Evolutionary conservation across 2,888 invertebrate species (phyloP).

Genomic region (Crocallis elinguaria): DNA sequence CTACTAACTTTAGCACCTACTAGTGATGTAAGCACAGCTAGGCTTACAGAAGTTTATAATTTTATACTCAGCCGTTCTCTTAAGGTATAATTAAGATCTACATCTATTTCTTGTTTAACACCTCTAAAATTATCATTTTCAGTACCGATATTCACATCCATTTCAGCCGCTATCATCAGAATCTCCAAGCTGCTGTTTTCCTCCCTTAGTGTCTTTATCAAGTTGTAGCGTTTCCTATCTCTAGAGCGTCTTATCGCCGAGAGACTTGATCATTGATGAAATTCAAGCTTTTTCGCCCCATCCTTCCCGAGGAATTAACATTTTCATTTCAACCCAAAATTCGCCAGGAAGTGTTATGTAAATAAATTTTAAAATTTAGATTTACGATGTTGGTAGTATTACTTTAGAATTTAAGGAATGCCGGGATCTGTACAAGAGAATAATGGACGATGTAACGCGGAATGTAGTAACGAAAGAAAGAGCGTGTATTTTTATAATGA

Average conservation of each 20-base stretch:
- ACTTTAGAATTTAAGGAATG: conserved; percentile 66
- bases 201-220: conserved; percentile 36
- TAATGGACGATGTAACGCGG: conserved; percentile 43
- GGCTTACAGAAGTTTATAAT: conserved; percentile 82
- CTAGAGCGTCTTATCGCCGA: conserved; percentile 27
- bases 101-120: conserved; percentile 12
- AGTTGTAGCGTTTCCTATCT: conserved; percentile 21
- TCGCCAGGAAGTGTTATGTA: conserved; percentile 80
- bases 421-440: conserved; percentile 67
- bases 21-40: conserved; percentile 77
- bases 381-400: conserved; percentile 72
- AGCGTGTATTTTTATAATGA: conserved; percentile 80
- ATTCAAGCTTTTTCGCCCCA: conserved; percentile 75
- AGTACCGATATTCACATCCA: conserved; percentile 35
- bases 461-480: conserved; percentile 58
- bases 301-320: conserved; percentile 50
- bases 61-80: conserved; percentile 80
- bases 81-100: conserved; percentile 72
- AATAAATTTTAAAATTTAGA: conserved; percentile 56
- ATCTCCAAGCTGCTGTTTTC: conserved; percentile 49
- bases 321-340: conserved; percentile 55
- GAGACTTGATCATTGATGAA: conserved; percentile 77
- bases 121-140: conserved; percentile 21
- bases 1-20: conserved; percentile 83
- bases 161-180: conserved; percentile 34